Base-by-base conservation (phyloP, 2,113 vertebrate genomes). In the Gnathonemus longibarbis region DNA sequence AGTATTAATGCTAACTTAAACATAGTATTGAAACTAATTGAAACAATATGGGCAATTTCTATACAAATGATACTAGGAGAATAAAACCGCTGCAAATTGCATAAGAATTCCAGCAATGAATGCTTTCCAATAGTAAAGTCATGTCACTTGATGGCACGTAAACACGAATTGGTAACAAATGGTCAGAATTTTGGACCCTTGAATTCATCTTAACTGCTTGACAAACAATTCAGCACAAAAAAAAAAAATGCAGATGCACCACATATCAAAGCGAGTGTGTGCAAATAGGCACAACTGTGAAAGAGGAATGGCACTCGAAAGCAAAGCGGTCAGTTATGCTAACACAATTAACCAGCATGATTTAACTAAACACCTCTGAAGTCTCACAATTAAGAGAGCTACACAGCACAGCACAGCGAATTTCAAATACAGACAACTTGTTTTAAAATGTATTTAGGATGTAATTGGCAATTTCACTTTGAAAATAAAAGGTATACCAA, bases 1-100 rank as follows among this genome's bases (percentile, higher is more conserved):
- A 39, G 70, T 21, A 50, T n/a, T 49, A n/a, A 80, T 58, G 31
- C 15, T 52, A 90, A 94, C 93, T 90, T 27, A 89, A 91, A 91
- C 50, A 87, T 11, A 89, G 83, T 90, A 91, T 42, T 80, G n/a
- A 88, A 89, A 45, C 24, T 90, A 88, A 83, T 35, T 62, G 17
- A 27, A 91, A 91, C 35, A n/a, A 84, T 62, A 84, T 35, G 53
- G 52, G 50, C n/a, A 84, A 7, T 27, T 88, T 35, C 11, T 42
- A 87, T 88, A 86, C n/a, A 84, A 42, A 62, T 21, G 53, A 56
- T 48, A 74, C 62, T 56, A 91, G 90, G 88, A 56, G 11, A 84
- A 46, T 84, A 39, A 87, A 87, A 70, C 17, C 27, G 80, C 87
- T 83, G n/a, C 49, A 94, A 89, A 89, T 77, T 35, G 27, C 35